These are phyloP conservation scores for Phalacrocorax brasilianus DNA, from an alignment of 2,113 vertebrate genomes.

Conservation along the genomic window DNA sequence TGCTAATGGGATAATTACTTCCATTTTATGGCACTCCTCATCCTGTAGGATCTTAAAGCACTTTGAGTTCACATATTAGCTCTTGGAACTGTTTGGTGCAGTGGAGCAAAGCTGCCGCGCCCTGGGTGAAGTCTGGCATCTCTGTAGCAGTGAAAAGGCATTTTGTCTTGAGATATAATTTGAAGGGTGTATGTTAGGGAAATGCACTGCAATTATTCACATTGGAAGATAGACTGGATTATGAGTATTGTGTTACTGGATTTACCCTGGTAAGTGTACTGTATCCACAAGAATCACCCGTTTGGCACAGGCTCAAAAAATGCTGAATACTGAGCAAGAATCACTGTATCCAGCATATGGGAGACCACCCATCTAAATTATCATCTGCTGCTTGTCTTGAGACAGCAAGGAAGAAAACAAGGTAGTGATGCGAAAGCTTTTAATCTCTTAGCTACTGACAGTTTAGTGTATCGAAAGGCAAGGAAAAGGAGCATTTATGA, in stretches of 20 bases:
- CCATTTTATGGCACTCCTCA: constrained; percentile 28
- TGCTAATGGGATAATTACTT: constrained; percentile 52
- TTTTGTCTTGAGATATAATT: not conserved
- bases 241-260: not conserved
- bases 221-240: not conserved
- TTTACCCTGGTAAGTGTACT: not conserved
- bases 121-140: not conserved
- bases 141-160: not conserved
- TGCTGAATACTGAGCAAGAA: not conserved
- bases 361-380: not conserved
- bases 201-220: not conserved
- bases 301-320: not conserved
- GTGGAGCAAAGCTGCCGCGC: not conserved
- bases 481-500: not conserved
- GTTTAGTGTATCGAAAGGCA: not conserved
- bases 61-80: not conserved
- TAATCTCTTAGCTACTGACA: not conserved
- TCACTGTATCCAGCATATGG: not conserved
- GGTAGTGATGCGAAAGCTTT: not conserved
- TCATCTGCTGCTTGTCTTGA: not conserved
- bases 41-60: constrained; percentile 18
- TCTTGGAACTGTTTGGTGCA: not conserved
- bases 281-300: not conserved
- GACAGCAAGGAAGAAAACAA: not conserved
- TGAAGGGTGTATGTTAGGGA: not conserved